These are phyloP conservation scores for Acanthoscelides obtectus DNA, from an alignment of 2,888 invertebrate genomes.

Conservation along the genomic window DNA sequence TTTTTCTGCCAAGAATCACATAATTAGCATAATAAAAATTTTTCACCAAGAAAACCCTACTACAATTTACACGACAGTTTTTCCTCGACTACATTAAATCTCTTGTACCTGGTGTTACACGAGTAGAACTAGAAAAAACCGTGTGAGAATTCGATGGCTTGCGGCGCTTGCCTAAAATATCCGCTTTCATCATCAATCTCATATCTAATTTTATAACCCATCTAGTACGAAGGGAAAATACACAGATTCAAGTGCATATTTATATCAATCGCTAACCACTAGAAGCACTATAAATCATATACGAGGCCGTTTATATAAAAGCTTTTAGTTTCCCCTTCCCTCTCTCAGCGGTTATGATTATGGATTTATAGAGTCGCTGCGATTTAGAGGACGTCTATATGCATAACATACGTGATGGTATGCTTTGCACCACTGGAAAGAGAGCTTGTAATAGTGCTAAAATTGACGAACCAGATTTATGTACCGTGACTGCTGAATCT, in stretches of 20 bases:
- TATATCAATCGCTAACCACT: slow-evolving; percentile 4
- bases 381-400: background rate
- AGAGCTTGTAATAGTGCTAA: background rate
- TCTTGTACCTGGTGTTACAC: background rate
- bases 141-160: background rate
- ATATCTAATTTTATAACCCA: background rate
- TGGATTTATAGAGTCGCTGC: slow-evolving; percentile 6
- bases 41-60: too few relatives aligned
- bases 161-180: background rate
- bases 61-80: too few relatives aligned
- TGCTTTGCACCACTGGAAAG: background rate
- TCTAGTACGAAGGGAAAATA: background rate
- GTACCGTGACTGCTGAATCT: background rate
- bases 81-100: background rate
- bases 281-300: slow-evolving; percentile 4
- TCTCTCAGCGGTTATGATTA: slow-evolving; percentile 1
- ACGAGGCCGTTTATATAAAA: background rate
- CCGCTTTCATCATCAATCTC: background rate
- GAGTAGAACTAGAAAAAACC: slow-evolving; percentile 6
- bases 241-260: background rate
- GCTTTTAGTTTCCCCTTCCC: slow-evolving; percentile 1
- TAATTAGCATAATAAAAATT: too few relatives aligned
- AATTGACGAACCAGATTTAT: background rate
- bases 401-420: background rate
- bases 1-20: too few relatives aligned